Evolutionary conservation across 2,888 invertebrate species (phyloP).

Genomic region (Myopa tessellatipennis): DNA sequence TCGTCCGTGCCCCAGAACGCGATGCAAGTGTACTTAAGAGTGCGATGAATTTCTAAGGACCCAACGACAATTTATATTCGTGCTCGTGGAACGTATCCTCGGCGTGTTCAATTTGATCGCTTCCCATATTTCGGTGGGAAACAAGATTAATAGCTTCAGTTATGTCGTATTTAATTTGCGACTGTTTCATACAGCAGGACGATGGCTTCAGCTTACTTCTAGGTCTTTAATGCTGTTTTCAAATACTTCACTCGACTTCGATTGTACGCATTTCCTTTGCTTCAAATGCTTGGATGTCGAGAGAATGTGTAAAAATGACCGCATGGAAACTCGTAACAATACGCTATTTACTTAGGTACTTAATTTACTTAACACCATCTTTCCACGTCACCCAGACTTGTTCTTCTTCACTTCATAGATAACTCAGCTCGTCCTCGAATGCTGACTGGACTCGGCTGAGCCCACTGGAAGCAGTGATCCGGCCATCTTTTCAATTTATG

Average conservation of each 20-base stretch:
- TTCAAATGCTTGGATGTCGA: no score
- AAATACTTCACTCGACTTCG: no score
- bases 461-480: background rate
- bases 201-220: background rate
- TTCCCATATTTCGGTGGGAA: background rate
- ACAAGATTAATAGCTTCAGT: constrained; percentile 17
- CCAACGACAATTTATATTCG: background rate
- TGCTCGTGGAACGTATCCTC: background rate
- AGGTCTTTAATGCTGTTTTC: no score
- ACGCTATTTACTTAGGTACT: no score
- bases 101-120: constrained; percentile 6
- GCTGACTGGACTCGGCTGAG: no score
- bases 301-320: no score
- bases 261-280: no score
- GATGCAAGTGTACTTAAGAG: background rate
- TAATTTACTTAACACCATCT: no score
- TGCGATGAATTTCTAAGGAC: background rate
- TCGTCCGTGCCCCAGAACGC: background rate
- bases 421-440: no score
- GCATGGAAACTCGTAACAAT: no score
- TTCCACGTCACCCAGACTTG: no score
- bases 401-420: no score
- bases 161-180: constrained; percentile 17
- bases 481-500: constrained; percentile 31
- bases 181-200: background rate